Evolutionary conservation across 2,113 vertebrate species (phyloP).

Genomic region (Nanorana parkeri): DNA sequence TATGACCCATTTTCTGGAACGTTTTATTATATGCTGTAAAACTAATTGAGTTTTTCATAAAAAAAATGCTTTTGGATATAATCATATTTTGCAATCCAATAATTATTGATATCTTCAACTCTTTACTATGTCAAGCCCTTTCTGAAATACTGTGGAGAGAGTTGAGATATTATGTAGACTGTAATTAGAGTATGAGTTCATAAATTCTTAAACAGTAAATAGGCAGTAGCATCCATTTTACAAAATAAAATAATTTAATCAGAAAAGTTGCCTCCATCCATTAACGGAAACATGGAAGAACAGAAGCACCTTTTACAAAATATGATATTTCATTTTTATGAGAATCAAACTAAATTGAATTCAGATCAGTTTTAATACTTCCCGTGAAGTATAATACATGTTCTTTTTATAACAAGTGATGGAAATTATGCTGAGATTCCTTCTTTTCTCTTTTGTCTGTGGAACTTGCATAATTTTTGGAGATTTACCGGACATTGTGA

Average conservation of each 20-base stretch:
- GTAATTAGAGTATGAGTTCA: constrained; percentile 27
- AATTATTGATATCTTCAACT: constrained; percentile 28
- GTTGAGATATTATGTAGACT: constrained; percentile 11
- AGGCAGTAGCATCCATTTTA: constrained; percentile 37
- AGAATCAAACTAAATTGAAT: constrained; percentile 50
- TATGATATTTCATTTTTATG: constrained; percentile 39
- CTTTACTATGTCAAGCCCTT: constrained; percentile 3
- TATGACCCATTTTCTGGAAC: background rate
- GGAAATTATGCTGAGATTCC: background rate
- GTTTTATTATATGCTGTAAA: constrained; percentile 12
- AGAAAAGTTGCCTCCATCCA: constrained; percentile 25
- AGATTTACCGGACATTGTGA: background rate
- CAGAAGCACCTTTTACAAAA: constrained; percentile 41
- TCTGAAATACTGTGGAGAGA: background rate
- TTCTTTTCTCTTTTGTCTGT: constrained; percentile 13
- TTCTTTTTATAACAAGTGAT: constrained; percentile 1
- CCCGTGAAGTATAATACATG: constrained; percentile 12
- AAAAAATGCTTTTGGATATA: constrained; percentile 23
- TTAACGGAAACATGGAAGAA: constrained; percentile 28
- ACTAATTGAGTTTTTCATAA: background rate
- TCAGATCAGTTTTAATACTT: constrained; percentile 15
- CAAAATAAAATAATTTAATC: constrained; percentile 40
- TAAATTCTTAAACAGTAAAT: constrained; percentile 27
- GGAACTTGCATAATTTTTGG: background rate
- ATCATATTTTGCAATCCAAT: constrained; percentile 22